These are phyloP conservation scores for Trialeurodes vaporariorum DNA, from an alignment of 1,140 invertebrate genomes.

Conservation along the genomic window DNA sequence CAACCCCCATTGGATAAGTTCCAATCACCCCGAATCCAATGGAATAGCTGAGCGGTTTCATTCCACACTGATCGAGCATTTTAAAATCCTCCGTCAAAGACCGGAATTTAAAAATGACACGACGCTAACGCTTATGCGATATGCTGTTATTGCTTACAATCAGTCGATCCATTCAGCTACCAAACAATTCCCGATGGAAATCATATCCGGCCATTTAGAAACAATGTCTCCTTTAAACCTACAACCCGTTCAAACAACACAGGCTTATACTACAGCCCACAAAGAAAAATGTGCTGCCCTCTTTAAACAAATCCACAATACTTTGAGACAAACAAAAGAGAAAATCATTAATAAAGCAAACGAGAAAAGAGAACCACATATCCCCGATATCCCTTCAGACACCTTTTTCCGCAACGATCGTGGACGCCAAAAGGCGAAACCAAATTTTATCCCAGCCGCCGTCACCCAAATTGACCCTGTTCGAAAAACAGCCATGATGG, in stretches of 20 bases:
- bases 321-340: not conserved
- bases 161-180: not conserved
- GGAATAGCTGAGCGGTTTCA: not conserved
- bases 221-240: not conserved
- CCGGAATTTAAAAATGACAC: not conserved
- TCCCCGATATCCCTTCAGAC: not conserved
- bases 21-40: not conserved
- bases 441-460: not conserved
- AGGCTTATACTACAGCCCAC: not conserved
- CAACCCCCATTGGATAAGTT: not conserved
- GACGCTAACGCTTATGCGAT: not conserved
- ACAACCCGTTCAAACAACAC: not conserved
- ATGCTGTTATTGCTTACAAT: not conserved
- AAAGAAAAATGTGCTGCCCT: not conserved
- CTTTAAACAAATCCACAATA: not conserved
- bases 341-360: not conserved
- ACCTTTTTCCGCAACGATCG: not conserved
- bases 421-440: not conserved
- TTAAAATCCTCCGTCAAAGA: not conserved
- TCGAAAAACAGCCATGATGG: not conserved
- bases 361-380: not conserved
- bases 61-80: not conserved
- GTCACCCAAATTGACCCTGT: not conserved
- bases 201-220: not conserved
- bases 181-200: not conserved